Base-by-base conservation (phyloP, 2,888 invertebrate species). In the Orgyia antiqua region DNA sequence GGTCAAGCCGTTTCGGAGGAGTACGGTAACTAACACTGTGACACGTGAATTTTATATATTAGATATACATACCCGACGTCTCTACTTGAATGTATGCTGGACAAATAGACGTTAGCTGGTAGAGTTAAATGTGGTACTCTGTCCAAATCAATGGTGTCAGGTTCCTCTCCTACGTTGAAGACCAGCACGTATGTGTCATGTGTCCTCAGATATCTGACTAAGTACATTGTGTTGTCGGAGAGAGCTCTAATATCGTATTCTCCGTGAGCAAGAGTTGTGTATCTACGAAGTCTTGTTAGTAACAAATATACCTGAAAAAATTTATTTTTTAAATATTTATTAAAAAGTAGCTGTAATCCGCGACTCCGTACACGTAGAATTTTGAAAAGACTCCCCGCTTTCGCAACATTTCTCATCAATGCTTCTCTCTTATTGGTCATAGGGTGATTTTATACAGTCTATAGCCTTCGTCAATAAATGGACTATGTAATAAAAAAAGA, bases 281-380 rank as follows among this genome's bases (percentile, higher is more conserved):
- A 75, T 24, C 73, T 74, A 20, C 90, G 88, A 0, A 90, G 61
- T 1, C 62, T 49, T 1, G 84, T 77, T 33, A 92, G 53, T 0
- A 71, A 68, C 58, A 89, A 88, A 53, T 90, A 92, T 0, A 90
- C 76, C 80, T 82, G 51, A 2, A 48, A 19, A 20, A 6, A 20
- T 3, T n/a, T n/a, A 6, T n/a, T n/a, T n/a, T n/a, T n/a, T n/a
- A n/a, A n/a, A n/a, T n/a, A n/a, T 5, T 5, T 7, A 17, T 17
- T 5, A 17, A 7, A 5, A 4, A 7, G n/a, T n/a, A n/a, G n/a
- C n/a, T n/a, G n/a, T n/a, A n/a, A n/a, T n/a, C n/a, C n/a, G n/a
- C n/a, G n/a, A n/a, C n/a, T n/a, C n/a, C n/a, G n/a, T n/a, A n/a
- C n/a, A n/a, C n/a, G n/a, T n/a, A n/a, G n/a, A n/a, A n/a, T n/a